Percentiles rank a stretch among this genome's conserved stretches.
phyloP scores from a whole-genome alignment of 1,140 invertebrate species.

The Ceratosolen solmsi region DNA sequence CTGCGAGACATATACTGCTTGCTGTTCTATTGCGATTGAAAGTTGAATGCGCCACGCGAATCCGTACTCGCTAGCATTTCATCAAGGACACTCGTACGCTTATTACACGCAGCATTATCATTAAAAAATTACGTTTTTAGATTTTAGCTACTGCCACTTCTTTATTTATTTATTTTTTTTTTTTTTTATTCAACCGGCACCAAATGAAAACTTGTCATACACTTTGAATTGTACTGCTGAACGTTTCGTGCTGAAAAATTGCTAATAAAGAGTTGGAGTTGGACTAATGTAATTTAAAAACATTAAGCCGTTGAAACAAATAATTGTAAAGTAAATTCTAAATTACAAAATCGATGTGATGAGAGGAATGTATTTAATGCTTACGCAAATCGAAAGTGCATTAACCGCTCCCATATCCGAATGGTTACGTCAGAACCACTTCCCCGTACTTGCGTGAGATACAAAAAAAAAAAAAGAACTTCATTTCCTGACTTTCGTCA shows the following conservation, averaged over 20 bases:
- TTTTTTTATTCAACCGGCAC: no score
- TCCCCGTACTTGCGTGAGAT: neutral
- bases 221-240: no score
- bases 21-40: neutral
- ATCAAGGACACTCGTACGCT: neutral
- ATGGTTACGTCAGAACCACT: neutral
- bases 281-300: no score
- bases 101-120: neutral
- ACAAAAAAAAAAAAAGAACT: neutral
- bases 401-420: conserved; percentile 38
- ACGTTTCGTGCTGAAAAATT: no score
- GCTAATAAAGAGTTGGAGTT: no score
- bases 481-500: neutral
- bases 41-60: neutral
- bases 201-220: no score
- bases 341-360: neutral
- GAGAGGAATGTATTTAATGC: neutral
- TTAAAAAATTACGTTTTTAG: no score
- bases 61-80: neutral
- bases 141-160: no score
- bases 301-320: no score
- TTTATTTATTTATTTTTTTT: no score
- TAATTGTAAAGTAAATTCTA: neutral
- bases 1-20: neutral
- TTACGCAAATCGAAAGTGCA: neutral